Evolutionary conservation across 1,140 invertebrate species (phyloP), one percentile per base, ranked within the genome.

Genomic region (Thaumetopoea pityocampa): DNA sequence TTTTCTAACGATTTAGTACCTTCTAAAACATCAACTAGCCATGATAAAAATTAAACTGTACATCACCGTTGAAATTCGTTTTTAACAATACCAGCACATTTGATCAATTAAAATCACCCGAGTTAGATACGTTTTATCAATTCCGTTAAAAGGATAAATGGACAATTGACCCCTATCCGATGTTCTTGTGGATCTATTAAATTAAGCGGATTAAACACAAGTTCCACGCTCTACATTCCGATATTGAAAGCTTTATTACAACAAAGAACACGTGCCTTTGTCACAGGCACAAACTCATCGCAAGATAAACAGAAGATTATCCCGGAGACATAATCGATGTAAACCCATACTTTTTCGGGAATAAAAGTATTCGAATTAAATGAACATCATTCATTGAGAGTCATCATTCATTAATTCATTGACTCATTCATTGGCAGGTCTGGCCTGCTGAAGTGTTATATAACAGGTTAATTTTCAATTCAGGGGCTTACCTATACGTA

Each of bases 121-220:
- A 69, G 64, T 70, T 71, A 51, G 74, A 69, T 78, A 58, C 74
- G 69, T 82, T 82, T 80, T 82, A 82, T 82, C 78, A 82, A 82
- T 82, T 82, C 67, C 59, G 73, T 80, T 83, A 83, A 83, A 77
- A 68, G 79, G 76, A 80, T 83, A 83, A 83, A 80, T 77, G 76
- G 73, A 79, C 74, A 80, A 83, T 83, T 83, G 79, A 79, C 79
- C 76, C 76, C 73, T 68, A 79, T 80, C 59, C 61, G 56, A 77
- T 70, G 73, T 49, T 67, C 71, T 67, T 59, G 37, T 57, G 48
- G 62, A 70, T 71, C 77, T 76, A 79, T 79, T 60, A 62, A 79
- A 81, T 81, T 77, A 81, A 71, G 56, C 52, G 65, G 67, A 76
- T 74, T 70, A 76, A 66, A 58, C 49, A 47, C 35, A 47, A 47